Percentiles rank a stretch among this genome's conserved stretches.
phyloP scores from a whole-genome alignment of 2,888 invertebrate genomes.

The Linnaemya tessellans region DNA sequence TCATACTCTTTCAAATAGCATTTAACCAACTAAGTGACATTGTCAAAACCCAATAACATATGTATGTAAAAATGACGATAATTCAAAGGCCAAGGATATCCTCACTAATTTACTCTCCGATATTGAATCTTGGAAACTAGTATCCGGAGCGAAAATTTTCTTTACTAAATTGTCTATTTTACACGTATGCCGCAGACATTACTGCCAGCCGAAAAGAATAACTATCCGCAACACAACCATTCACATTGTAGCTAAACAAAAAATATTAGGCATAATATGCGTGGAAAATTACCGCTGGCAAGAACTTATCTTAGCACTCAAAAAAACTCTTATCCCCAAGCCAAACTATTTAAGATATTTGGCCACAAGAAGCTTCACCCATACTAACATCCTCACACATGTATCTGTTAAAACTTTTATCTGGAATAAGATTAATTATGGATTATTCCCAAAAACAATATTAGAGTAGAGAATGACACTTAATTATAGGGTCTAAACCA shows the following conservation, averaged over 20 bases:
- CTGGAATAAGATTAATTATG: constrained; percentile 29
- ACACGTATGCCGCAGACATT: constrained; percentile 26
- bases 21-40: too few species aligned
- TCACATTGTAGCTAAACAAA: background rate
- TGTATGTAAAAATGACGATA: too few species aligned
- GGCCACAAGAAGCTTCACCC: too few species aligned
- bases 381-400: constrained; percentile 16
- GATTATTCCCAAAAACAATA: too few species aligned
- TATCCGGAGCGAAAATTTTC: constrained; percentile 43
- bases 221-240: background rate
- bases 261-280: constrained; percentile 19
- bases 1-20: too few species aligned
- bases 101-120: too few species aligned
- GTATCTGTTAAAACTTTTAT: too few species aligned
- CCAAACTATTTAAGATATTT: constrained; percentile 17
- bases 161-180: constrained; percentile 3
- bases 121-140: constrained; percentile 1
- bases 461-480: too few species aligned
- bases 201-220: background rate
- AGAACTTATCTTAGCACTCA: constrained; percentile 21
- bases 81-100: too few species aligned
- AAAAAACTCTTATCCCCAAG: constrained; percentile 18
- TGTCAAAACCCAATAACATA: too few species aligned
- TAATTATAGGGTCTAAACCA: too few species aligned
- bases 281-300: constrained; percentile 35